A percentile compares a stretch with the other conserved stretches of the same genome.
Conservation (phyloP, 2,113 vertebrate genomes). For the Gnathonemus longibarbis region DNA sequence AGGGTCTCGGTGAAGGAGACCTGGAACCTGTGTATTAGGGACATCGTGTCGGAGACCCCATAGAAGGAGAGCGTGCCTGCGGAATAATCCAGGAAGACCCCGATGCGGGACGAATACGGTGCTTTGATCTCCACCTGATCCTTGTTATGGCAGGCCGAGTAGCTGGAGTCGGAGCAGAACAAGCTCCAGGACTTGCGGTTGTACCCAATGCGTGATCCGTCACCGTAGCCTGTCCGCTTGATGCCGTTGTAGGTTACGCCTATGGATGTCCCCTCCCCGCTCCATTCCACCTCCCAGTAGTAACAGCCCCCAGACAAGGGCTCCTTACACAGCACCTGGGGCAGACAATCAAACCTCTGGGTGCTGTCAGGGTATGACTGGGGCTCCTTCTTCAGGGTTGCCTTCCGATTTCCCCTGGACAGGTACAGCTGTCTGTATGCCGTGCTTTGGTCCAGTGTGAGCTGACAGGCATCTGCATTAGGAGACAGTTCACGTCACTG, state of each 20-base stretch:
- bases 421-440: conserved; percentile 65
- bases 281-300: conserved; percentile 73
- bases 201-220: conserved; percentile 68
- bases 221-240: conserved; percentile 65
- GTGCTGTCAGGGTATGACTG: conserved; percentile 52
- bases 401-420: conserved; percentile 64
- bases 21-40: conserved; percentile 66
- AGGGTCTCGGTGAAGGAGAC: conserved; percentile 64
- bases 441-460: conserved; percentile 63
- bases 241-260: conserved; percentile 70
- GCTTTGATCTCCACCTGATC: conserved; percentile 59
- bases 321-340: conserved; percentile 65
- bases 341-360: conserved; percentile 62
- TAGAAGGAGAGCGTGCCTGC: conserved; percentile 67
- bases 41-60: conserved; percentile 55
- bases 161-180: conserved; percentile 69
- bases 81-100: conserved; percentile 63
- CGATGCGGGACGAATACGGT: conserved; percentile 61
- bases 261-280: conserved; percentile 62
- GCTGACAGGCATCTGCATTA: conserved; percentile 54
- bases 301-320: conserved; percentile 63
- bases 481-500: background rate
- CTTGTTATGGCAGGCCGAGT: conserved; percentile 73
- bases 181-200: conserved; percentile 78
- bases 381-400: conserved; percentile 58